Percentiles rank a stretch among this genome's conserved stretches.
Evolutionary conservation across 2,797 vertebrate genomes (phyloP).

Genomic region (Pangasius djambal): DNA sequence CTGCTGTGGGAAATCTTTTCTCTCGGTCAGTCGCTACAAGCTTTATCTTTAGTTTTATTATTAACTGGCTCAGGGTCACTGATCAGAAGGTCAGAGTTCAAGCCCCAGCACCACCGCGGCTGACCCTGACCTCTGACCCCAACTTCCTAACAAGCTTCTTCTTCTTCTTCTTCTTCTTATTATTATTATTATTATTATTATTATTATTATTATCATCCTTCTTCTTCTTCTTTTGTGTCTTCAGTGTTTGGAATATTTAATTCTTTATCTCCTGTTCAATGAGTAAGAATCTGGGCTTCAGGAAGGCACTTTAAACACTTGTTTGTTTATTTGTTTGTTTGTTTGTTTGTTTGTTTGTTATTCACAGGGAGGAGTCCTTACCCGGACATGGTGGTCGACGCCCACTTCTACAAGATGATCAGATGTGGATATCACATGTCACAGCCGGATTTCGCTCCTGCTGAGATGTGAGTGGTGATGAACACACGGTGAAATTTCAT

Average conservation of each 20-base stretch:
- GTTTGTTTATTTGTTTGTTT: background rate
- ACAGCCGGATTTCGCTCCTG: conserved; percentile 84
- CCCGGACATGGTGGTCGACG: conserved; percentile 88
- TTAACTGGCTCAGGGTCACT: background rate
- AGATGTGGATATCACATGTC: conserved; percentile 93
- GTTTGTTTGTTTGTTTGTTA: background rate
- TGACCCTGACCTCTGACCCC: background rate
- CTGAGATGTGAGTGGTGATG: conserved; percentile 81
- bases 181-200: too few species aligned
- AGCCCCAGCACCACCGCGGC: background rate
- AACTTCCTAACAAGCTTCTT: background rate
- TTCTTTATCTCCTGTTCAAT: background rate
- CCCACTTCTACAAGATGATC: conserved; percentile 94
- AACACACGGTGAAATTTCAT: background rate
- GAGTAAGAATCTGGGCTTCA: background rate
- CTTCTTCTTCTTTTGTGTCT: too few species aligned
- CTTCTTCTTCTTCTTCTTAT: too few species aligned
- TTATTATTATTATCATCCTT: too few species aligned
- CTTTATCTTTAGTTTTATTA: background rate
- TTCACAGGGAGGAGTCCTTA: conserved; percentile 89
- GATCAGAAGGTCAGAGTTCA: background rate
- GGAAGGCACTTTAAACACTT: background rate
- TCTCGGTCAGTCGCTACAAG: conserved; percentile 78
- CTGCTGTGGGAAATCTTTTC: conserved; percentile 98
- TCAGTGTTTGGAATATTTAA: background rate